Base-by-base conservation (phyloP, 2,797 vertebrate genomes). In the Gambelia wislizenii region DNA sequence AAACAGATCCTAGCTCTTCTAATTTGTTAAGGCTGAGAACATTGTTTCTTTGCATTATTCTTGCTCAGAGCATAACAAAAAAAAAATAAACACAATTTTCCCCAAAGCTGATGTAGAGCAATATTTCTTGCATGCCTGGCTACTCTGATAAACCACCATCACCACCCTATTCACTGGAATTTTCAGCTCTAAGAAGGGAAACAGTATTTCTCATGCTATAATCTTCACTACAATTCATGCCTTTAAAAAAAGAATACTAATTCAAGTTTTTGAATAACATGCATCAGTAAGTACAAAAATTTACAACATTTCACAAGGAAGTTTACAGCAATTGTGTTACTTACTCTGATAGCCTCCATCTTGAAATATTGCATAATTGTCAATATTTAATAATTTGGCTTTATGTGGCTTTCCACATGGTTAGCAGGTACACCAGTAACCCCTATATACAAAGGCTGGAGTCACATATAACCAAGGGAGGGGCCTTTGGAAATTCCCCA, bases 1-100 rank as follows among this genome's bases (percentile, higher is more conserved):
- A 96, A 95, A 95, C 76, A 96, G 85, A 78, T 91, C 78, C 79
- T 56, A 30, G 13, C 78, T 80, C 89, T 92, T 81, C 67, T 91
- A 87, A 90, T 90, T 85, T 89, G 8, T 75, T 88, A 74, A 4
- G 84, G 77, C 91, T 78, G 91, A 89, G 93, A 91, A 86, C 12
- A 78, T 39, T 88, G 61, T 72, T 95, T 75, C 79, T 89, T 67
- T 49, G 54, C n/a, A 86, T 92, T 95, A 91, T 92, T 93, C 86
- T 91, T 94, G 86, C 84, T 94, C 87, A 91, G 54, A 7, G 33
- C 72, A 82, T 84, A 91, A 96, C 87, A 90, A 85, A 87, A 90
- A 85, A 88, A 67, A 88, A 92, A 92, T 92, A 87, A 94, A 96
- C 84, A 89, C 88, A 33, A 80, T 87, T 91, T 93, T 7, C 84